Percentiles rank a stretch among this genome's conserved stretches.
phyloP scores from a whole-genome alignment of 2,888 invertebrate species.

The Chydorus sphaericus region DNA sequence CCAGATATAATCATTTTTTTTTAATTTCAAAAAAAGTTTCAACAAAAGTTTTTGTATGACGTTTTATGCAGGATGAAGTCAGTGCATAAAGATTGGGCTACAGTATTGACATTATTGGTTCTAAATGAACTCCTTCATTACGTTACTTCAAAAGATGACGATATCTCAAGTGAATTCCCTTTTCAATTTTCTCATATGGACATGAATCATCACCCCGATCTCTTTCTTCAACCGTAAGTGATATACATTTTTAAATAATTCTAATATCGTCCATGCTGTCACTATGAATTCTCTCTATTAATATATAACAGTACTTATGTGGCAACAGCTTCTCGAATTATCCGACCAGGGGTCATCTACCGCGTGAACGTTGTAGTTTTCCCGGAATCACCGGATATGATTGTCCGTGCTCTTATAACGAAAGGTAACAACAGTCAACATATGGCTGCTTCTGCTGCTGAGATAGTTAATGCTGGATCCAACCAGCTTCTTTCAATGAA shows the following conservation, averaged over 20 bases:
- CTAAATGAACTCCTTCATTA: no score
- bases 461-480: neutral
- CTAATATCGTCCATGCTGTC: no score
- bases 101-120: no score
- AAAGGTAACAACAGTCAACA: neutral
- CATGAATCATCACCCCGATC: no score
- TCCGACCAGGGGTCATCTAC: constrained; percentile 23
- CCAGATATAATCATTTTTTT: no score
- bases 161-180: neutral
- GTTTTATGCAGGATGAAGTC: no score
- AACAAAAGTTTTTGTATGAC: no score
- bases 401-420: constrained; percentile 6
- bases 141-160: neutral
- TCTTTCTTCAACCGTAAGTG: no score
- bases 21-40: no score
- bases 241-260: no score
- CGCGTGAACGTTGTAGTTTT: constrained; percentile 19
- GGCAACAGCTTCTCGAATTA: constrained; percentile 22
- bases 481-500: neutral
- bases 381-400: neutral
- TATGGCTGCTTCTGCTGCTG: neutral
- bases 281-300: neutral
- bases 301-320: constrained; percentile 17
- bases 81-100: no score
- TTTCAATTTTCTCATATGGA: neutral